Conservation (phyloP, 2,113 vertebrate genomes). For the Haemorhous mexicanus region DNA sequence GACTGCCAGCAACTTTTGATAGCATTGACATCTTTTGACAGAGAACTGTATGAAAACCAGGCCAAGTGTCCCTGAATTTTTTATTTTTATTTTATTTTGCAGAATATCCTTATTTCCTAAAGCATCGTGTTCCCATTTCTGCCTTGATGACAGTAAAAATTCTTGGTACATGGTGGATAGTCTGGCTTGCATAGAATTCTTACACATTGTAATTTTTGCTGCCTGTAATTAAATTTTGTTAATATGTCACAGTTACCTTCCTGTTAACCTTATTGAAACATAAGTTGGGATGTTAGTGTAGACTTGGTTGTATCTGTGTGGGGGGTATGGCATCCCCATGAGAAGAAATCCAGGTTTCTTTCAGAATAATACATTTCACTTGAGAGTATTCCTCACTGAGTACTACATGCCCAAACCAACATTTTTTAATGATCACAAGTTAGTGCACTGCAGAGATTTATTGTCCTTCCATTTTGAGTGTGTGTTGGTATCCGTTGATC, state of each 20-base stretch:
- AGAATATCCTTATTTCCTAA: not conserved
- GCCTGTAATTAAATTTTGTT: not conserved
- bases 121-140: not conserved
- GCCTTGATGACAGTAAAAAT: not conserved
- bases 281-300: not conserved
- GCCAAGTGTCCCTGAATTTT: not conserved
- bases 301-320: not conserved
- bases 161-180: not conserved
- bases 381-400: not conserved
- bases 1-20: not conserved
- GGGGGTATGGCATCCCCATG: not conserved
- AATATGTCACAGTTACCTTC: not conserved
- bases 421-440: conserved; percentile 9
- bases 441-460: conserved; percentile 1
- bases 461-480: conserved; percentile 15
- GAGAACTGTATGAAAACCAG: not conserved
- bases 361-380: not conserved
- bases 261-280: not conserved
- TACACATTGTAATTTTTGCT: not conserved
- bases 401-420: not conserved
- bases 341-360: not conserved
- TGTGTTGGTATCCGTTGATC: conserved; percentile 3
- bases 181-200: not conserved
- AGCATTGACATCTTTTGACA: not conserved
- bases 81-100: not conserved